Evolutionary conservation across 2,888 invertebrate species (phyloP), one percentile per base, ranked within the genome.

Genomic region (Limnephilus rhombicus): DNA sequence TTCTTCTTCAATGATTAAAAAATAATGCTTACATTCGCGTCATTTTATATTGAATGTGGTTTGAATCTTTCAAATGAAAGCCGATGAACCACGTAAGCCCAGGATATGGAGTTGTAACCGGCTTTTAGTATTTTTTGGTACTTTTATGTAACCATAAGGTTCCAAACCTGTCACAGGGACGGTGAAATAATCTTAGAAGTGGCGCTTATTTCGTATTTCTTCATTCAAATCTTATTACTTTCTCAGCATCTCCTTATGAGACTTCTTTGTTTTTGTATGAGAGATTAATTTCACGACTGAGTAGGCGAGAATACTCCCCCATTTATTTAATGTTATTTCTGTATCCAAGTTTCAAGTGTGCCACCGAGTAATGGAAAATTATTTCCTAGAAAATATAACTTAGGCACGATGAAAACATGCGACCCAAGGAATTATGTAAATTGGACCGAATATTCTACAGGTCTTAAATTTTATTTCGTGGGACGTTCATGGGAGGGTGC

Each of bases 391-490:
- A 87, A 68, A 87, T 68, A 87, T 87, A 68, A 68, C 87, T 87
- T 53, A 53, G 87, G 87, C 87, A 34, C 29, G 87, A 87, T 87
- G 34, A 68, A 68, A 87, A 87, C 87, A 87, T 68, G 68, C 68
- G 29, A 87, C 87, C 87, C 49, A 68, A 87, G 87, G 68, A 87
- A 68, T 87, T 87, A 87, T 87, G 87, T 87, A 87, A 87, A 87
- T 87, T 87, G 87, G 53, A 87, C 68, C 87, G 87, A 87, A 68
- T 87, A 87, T 87, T 87, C 87, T 87, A 87, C 87, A 87, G 87
- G 37, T 53, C 68, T 34, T 87, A 87, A 68, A 87, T 87, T 87
- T 87, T 31, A 68, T 87, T 87, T 87, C 87, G 68, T 87, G 68
- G 31, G 87, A 53, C 34, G 87, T 87, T 34, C 68, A 87, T 87